Conservation (phyloP, 1,140 invertebrate genomes). For the Drosophila insularis region DNA sequence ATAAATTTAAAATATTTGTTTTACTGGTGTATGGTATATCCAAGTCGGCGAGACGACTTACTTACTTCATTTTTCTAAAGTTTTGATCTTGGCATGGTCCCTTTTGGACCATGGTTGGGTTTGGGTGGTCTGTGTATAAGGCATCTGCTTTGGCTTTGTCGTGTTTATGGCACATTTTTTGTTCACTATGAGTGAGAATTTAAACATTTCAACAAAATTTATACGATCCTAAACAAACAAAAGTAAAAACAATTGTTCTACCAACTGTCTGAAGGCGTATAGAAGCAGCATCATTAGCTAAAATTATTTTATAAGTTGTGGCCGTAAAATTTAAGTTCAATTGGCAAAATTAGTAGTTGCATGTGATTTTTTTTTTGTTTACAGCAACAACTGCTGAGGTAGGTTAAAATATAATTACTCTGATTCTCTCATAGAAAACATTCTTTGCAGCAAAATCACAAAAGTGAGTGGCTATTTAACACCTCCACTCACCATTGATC, state of each 20-base stretch:
- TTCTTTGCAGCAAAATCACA: conserved; percentile 10
- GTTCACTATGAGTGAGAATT: conserved; percentile 22
- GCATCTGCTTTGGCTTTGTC: conserved; percentile 31
- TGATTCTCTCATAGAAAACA: not conserved
- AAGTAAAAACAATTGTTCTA: conserved; percentile 20
- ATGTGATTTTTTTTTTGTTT: conserved; percentile 44
- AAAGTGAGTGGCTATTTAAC: conserved; percentile 44
- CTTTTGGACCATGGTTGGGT: too few relatives aligned
- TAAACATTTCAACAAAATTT: conserved; percentile 56
- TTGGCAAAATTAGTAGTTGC: conserved; percentile 59
- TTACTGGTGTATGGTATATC: too few relatives aligned
- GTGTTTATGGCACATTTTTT: conserved; percentile 35
- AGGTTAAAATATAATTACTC: not conserved
- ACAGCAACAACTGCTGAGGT: not conserved
- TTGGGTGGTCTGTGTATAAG: not conserved
- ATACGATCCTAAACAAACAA: conserved; percentile 64
- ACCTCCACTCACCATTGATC: conserved; percentile 42
- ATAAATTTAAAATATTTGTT: too few relatives aligned
- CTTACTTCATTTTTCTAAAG: too few relatives aligned
- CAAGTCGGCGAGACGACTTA: too few relatives aligned
- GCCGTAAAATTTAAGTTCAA: conserved; percentile 55
- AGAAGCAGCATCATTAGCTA: conserved; percentile 25
- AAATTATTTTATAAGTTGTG: conserved; percentile 40
- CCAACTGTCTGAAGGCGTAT: conserved; percentile 20
- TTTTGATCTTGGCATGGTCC: too few relatives aligned